phyloP scores from a whole-genome alignment of 1,140 invertebrate genomes.

The Trichonephila clavipes region DNA sequence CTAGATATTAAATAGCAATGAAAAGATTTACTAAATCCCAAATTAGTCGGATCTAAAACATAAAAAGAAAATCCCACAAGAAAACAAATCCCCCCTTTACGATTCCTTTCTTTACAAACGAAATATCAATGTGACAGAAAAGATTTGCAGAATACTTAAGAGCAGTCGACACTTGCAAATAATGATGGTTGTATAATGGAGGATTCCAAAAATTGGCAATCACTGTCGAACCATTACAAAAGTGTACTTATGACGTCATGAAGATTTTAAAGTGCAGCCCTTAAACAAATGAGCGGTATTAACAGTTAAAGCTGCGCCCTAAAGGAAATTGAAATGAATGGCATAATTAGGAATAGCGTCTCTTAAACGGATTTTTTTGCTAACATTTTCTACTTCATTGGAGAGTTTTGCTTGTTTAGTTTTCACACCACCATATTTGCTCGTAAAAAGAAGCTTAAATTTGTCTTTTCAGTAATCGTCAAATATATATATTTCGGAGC shows the following conservation, averaged over 20 bases:
- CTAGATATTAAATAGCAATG: neutral
- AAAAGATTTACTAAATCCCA: neutral
- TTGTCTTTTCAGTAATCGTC: constrained; percentile 27
- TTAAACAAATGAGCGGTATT: constrained; percentile 56
- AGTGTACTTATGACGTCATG: constrained; percentile 47
- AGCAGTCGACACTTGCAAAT: constrained; percentile 1
- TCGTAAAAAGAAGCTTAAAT: constrained; percentile 34
- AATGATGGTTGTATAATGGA: constrained; percentile 14
- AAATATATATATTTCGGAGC: neutral
- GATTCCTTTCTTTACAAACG: neutral
- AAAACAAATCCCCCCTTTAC: neutral
- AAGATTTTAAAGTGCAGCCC: constrained; percentile 30
- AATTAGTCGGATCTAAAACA: too few species aligned
- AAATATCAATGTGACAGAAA: neutral
- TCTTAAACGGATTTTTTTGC: neutral
- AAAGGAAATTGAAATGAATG: constrained; percentile 52
- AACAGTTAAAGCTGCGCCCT: constrained; percentile 40
- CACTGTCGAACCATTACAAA: constrained; percentile 54
- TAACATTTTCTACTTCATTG: constrained; percentile 16
- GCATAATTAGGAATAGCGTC: constrained; percentile 26
- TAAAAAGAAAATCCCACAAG: too few species aligned
- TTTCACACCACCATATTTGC: neutral
- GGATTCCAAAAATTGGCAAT: constrained; percentile 58
- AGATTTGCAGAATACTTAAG: constrained; percentile 31
- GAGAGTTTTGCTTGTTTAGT: constrained; percentile 38